Evolutionary conservation across 2,113 vertebrate genomes (phyloP).

Genomic region (Leucoraja erinaceus): DNA sequence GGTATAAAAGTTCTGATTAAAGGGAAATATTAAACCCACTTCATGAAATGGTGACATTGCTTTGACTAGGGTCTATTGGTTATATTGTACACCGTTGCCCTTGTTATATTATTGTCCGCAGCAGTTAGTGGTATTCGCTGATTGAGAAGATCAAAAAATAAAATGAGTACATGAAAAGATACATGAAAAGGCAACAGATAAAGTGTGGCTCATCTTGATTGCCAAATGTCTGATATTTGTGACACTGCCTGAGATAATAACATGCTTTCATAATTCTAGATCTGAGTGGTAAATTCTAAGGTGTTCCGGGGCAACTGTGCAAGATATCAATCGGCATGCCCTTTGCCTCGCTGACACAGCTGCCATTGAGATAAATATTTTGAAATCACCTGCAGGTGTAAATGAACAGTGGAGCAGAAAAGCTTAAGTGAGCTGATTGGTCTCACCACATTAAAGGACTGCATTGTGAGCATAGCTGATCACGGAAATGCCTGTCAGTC

Average conservation of each 20-base stretch:
- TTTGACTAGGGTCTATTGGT: constrained; percentile 31
- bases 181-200: constrained; percentile 30
- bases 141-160: constrained; percentile 28
- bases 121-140: constrained; percentile 7
- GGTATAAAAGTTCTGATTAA: constrained; percentile 14
- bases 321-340: not conserved
- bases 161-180: constrained; percentile 30
- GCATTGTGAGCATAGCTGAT: constrained; percentile 41
- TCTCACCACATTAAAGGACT: constrained; percentile 46
- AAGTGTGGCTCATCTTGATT: constrained; percentile 21
- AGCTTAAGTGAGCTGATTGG: constrained; percentile 42
- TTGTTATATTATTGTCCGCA: not conserved
- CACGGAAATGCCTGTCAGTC: constrained; percentile 46
- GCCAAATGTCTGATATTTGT: not conserved
- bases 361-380: constrained; percentile 28
- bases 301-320: not conserved
- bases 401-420: constrained; percentile 33
- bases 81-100: not conserved
- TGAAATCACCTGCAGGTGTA: constrained; percentile 8
- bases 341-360: constrained; percentile 28
- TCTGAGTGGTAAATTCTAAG: not conserved
- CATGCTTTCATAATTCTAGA: not conserved
- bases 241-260: constrained; percentile 9
- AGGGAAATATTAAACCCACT: constrained; percentile 22
- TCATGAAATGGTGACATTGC: constrained; percentile 31